A percentile compares a stretch with the other conserved stretches of the same genome.
These are phyloP conservation scores for Rhinoptilus africanus DNA, from an alignment of 2,113 vertebrate species.

Conservation along the genomic window DNA sequence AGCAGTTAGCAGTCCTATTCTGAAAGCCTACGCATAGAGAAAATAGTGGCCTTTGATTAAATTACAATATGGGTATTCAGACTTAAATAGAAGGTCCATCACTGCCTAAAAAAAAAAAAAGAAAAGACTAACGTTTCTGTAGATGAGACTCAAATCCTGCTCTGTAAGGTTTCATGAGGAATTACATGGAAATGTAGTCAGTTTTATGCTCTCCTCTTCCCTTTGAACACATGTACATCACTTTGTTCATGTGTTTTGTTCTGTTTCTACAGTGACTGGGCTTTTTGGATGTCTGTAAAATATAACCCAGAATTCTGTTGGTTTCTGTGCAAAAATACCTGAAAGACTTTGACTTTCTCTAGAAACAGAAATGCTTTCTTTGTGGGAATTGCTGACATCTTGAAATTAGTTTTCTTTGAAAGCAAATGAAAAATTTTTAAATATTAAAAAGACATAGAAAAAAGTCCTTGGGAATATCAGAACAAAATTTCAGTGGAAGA, in stretches of 20 bases:
- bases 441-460: neutral
- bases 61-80: neutral
- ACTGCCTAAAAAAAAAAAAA: neutral
- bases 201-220: neutral
- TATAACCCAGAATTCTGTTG: neutral
- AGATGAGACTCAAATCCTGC: neutral
- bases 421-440: neutral
- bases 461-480: neutral
- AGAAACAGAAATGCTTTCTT: neutral
- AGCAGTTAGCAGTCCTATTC: neutral
- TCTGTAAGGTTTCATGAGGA: neutral
- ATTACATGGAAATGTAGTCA: neutral
- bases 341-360: neutral
- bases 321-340: neutral
- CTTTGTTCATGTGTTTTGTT: neutral
- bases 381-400: neutral
- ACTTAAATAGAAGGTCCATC: neutral
- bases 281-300: neutral
- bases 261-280: fast-evolving
- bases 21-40: neutral
- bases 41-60: neutral
- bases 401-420: neutral
- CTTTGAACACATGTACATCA: neutral
- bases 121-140: neutral
- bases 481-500: neutral